These are phyloP conservation scores for Coendou prehensilis DNA, from an alignment of 2,797 vertebrate genomes.

Conservation along the genomic window DNA sequence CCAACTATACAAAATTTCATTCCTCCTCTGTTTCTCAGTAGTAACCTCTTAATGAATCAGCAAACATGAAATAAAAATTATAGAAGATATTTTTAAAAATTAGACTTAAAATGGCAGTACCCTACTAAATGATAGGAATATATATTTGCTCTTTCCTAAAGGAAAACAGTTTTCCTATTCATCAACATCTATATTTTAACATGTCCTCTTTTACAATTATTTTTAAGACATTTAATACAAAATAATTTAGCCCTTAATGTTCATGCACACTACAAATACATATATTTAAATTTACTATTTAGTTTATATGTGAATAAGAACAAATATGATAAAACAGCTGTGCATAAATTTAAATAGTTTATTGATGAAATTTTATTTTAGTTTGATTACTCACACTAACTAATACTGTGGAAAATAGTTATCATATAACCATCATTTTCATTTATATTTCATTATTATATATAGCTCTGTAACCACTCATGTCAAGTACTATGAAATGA, in stretches of 20 bases:
- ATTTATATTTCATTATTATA: not conserved
- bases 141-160: not conserved
- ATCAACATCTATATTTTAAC: not conserved
- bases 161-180: not conserved
- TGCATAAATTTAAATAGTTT: not conserved
- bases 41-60: not conserved
- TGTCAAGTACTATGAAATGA: not conserved
- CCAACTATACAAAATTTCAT: not conserved
- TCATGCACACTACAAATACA: not conserved
- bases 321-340: not conserved
- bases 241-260: not conserved
- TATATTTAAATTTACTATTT: not conserved
- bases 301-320: not conserved
- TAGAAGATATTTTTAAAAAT: conserved; percentile 20
- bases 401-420: not conserved
- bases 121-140: not conserved
- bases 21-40: not conserved
- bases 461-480: not conserved
- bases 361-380: conserved; percentile 27
- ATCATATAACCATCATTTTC: not conserved
- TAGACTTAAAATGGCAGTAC: not conserved
- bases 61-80: conserved; percentile 18
- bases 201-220: not conserved
- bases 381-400: not conserved
- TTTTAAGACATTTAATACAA: not conserved